Percentiles rank a stretch among this genome's conserved stretches.
These are phyloP conservation scores for Ochropleura plecta DNA, from an alignment of 2,888 invertebrate species.

Conservation along the genomic window DNA sequence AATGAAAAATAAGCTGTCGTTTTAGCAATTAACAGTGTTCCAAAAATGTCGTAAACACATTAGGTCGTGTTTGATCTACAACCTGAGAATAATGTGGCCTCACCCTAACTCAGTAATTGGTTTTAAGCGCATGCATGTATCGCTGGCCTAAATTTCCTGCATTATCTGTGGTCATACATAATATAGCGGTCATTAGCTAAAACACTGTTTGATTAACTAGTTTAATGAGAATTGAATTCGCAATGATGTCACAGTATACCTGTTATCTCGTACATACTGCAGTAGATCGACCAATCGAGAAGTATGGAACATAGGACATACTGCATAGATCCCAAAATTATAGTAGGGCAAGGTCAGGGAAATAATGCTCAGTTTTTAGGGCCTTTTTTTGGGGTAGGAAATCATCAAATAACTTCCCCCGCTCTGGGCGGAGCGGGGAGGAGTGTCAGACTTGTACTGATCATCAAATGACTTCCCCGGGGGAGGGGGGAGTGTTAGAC, in stretches of 20 bases:
- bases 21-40: conserved; percentile 42
- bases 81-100: conserved; percentile 48
- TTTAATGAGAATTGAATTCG: conserved; percentile 52
- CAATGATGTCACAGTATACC: conserved; percentile 17
- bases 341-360: neutral
- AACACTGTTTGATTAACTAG: conserved; percentile 54
- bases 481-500: no score
- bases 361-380: neutral
- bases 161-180: conserved; percentile 55
- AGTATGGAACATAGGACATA: neutral
- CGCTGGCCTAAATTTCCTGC: conserved; percentile 59
- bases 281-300: neutral
- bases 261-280: neutral
- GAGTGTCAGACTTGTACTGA: no score
- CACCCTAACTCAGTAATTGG: conserved; percentile 61
- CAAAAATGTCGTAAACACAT: conserved; percentile 36
- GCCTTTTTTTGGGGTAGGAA: no score
- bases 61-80: conserved; percentile 49
- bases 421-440: no score
- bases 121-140: conserved; percentile 52
- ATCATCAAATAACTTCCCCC: no score
- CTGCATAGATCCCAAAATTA: neutral
- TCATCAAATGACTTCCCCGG: no score
- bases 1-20: conserved; percentile 38
- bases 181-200: conserved; percentile 54